Evolutionary conservation across 1,140 invertebrate genomes (phyloP), one percentile per base, ranked within the genome.

Genomic region (Drosophila nigromelanica): DNA sequence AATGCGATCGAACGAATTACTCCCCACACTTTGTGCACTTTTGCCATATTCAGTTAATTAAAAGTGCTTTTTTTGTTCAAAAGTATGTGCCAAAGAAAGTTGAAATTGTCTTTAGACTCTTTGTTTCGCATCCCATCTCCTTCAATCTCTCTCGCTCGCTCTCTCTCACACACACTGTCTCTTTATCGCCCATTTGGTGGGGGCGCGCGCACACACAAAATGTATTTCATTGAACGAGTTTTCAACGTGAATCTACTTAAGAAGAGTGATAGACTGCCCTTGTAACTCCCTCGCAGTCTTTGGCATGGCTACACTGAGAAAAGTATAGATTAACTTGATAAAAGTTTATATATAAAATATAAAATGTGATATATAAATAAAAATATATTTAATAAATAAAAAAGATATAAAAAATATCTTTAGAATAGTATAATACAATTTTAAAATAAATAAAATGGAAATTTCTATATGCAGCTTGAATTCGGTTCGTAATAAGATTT

Each of bases 21-120:
- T 21, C 42, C 48, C 43, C 39, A 52, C 54, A 78, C 60, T 50
- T 21, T 56, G 7, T 60, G 51, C 58, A 59, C 40, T 70, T 69
- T 68, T 62, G 62, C 55, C 73, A 56, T 70, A 74, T 80, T 73
- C 73, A 64, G 83, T 89, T 83, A 87, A 87, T 89, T 87, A 87
- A 89, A 79, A 75, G 76, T 78, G 76, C 56, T 74, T 70, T 54
- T 54, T 21, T 43, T 48, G 39, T 24, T 39, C 14, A 10, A 58
- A 64, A 56, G 64, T 35, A 18, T 70, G 27, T 62, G 67, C 48
- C 45, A 75, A 78, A 87, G 82, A 87, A 87, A 87, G 83, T 87
- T 79, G 55, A 47, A 75, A 56, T 59, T 70, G 50, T 72, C 52
- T 76, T 60, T 59, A n/a, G 59, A 50, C 54, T 52, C 59, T 42